Conservation (phyloP, 2,113 vertebrate species). For the Protobothrops mucrosquamatus region DNA sequence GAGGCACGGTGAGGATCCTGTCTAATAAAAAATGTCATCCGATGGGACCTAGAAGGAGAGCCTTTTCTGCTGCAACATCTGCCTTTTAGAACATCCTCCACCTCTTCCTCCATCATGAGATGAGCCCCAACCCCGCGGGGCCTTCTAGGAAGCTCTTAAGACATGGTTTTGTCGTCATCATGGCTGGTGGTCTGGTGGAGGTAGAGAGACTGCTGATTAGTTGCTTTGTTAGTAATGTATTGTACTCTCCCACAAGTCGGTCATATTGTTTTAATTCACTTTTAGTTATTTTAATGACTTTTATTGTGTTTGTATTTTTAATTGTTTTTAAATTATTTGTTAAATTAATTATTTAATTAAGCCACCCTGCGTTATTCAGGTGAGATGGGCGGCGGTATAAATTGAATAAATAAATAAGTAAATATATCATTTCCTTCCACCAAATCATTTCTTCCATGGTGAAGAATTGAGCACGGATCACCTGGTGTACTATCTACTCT, state of each 20-base stretch:
- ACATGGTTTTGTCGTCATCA: not conserved
- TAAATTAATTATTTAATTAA: not conserved
- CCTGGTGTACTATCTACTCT: not conserved
- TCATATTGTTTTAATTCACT: not conserved
- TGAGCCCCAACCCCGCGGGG: not conserved
- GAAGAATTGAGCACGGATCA: not conserved
- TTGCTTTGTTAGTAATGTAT: not conserved
- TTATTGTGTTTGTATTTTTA: not conserved
- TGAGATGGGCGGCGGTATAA: not conserved
- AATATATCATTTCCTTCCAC: not conserved
- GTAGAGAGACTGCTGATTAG: not conserved
- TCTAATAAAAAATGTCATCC: not conserved
- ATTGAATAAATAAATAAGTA: not conserved
- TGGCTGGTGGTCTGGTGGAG: not conserved
- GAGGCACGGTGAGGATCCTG: not conserved
- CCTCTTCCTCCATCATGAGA: not conserved
- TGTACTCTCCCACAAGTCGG: not conserved
- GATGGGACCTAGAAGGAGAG: not conserved
- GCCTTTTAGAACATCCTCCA: not conserved
- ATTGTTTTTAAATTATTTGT: not conserved
- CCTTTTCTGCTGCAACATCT: not conserved
- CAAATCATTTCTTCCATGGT: not conserved
- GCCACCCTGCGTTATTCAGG: not conserved
- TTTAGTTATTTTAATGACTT: not conserved
- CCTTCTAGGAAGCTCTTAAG: not conserved